These are phyloP conservation scores for Eristalinus aeneus DNA, from an alignment of 2,888 invertebrate genomes.

Conservation along the genomic window DNA sequence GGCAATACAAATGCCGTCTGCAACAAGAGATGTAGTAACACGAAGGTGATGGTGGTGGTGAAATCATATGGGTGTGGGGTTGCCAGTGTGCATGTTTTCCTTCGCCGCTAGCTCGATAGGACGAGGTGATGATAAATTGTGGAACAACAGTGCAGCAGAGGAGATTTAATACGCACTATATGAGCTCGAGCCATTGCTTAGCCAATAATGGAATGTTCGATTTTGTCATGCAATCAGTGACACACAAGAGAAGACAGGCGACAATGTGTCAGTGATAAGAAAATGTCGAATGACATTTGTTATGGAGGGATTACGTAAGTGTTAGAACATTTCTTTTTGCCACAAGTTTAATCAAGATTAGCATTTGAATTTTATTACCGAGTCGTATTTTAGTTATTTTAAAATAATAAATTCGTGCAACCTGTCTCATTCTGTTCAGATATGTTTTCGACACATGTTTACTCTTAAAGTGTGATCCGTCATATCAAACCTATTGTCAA, in stretches of 20 bases:
- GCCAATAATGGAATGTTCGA: slow-evolving; percentile 7
- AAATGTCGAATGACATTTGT: neutral
- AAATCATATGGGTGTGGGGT: neutral
- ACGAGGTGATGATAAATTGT: slow-evolving; percentile 41
- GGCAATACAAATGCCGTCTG: slow-evolving; percentile 1
- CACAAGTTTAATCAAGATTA: neutral
- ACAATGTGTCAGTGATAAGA: slow-evolving; percentile 25
- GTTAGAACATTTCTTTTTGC: neutral
- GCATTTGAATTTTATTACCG: no score
- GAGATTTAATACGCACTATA: slow-evolving; percentile 21
- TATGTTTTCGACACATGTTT: no score
- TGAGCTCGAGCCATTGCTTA: slow-evolving; percentile 13
- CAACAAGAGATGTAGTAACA: neutral
- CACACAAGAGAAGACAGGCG: neutral
- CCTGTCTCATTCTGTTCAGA: no score
- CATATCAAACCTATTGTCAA: no score
- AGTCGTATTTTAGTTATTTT: no score
- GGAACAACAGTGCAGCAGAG: slow-evolving; percentile 6
- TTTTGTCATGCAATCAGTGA: neutral
- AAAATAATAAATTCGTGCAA: no score
- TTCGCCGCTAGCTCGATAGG: neutral
- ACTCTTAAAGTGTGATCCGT: no score
- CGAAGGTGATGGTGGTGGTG: neutral
- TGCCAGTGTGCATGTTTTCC: neutral
- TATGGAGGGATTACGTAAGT: neutral